Percentiles rank a stretch among this genome's conserved stretches.
These are phyloP conservation scores for Peromyscus melanophrys DNA, from an alignment of 2,797 vertebrate genomes.

Conservation along the genomic window DNA sequence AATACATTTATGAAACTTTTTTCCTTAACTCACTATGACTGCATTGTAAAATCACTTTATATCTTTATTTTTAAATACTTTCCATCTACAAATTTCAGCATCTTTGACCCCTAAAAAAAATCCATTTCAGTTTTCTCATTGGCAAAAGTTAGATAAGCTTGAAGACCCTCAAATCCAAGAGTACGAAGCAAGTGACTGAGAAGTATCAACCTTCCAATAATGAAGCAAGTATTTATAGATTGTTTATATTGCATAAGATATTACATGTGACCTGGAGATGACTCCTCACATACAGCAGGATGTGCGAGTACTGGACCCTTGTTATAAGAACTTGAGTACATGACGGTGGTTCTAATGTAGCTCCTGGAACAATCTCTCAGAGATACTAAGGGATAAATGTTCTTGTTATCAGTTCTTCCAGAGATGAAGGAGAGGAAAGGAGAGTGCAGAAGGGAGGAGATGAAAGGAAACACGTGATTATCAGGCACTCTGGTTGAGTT, in stretches of 20 bases:
- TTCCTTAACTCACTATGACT: background rate
- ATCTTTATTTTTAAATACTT: constrained; percentile 57
- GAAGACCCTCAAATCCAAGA: background rate
- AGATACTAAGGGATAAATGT: background rate
- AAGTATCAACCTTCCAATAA: background rate
- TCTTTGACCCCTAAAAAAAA: background rate
- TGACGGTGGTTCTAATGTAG: background rate
- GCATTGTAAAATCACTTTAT: background rate
- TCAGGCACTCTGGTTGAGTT: background rate
- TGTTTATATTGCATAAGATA: background rate
- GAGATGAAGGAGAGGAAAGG: background rate
- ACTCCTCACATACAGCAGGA: background rate
- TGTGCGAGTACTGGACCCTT: background rate
- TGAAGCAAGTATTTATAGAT: background rate
- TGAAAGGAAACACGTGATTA: background rate
- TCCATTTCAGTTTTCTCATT: background rate
- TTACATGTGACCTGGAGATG: background rate
- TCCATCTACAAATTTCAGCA: background rate
- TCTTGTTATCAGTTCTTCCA: background rate
- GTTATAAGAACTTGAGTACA: background rate
- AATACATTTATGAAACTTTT: constrained; percentile 37
- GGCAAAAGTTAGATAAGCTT: background rate
- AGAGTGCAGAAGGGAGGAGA: background rate
- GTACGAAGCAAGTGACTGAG: background rate
- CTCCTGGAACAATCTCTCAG: background rate